These are phyloP conservation scores for Erebia palarica DNA, from an alignment of 2,888 invertebrate genomes.

Conservation along the genomic window DNA sequence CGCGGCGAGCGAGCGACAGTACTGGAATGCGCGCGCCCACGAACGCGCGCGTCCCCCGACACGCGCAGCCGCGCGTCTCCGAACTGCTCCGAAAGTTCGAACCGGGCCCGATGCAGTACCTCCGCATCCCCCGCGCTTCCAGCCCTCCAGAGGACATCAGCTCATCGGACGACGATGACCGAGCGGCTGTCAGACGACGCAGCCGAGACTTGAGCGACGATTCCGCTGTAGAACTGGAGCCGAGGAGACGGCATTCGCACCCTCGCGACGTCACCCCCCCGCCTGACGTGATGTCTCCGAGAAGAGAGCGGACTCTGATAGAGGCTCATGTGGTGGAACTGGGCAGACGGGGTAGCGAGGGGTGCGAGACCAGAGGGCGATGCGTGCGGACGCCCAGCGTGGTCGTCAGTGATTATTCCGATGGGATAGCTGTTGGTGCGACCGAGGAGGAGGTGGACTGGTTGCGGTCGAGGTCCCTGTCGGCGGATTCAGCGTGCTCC, in stretches of 20 bases:
- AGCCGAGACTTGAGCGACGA: slow-evolving; percentile 79
- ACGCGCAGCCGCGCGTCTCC: slow-evolving; percentile 72
- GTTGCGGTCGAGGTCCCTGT: slow-evolving; percentile 76
- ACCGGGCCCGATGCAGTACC: slow-evolving; percentile 76
- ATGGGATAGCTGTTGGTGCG: slow-evolving; percentile 80
- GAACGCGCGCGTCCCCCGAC: slow-evolving; percentile 64
- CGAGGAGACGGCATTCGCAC: slow-evolving; percentile 70
- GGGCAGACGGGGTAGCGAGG: slow-evolving; percentile 78
- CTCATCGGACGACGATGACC: slow-evolving; percentile 76
- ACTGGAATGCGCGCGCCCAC: slow-evolving; percentile 67
- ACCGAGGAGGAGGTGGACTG: slow-evolving; percentile 74
- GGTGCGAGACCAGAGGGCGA: slow-evolving; percentile 72
- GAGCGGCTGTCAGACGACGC: slow-evolving; percentile 72
- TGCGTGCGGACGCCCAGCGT: slow-evolving; percentile 93
- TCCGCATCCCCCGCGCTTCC: slow-evolving; percentile 69
- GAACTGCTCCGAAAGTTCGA: slow-evolving; percentile 73
- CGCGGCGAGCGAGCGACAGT: slow-evolving; percentile 54
- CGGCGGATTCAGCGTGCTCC: slow-evolving; percentile 88
- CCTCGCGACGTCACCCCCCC: slow-evolving; percentile 71
- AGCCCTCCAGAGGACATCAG: slow-evolving; percentile 74
- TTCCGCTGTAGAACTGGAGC: slow-evolving; percentile 81
- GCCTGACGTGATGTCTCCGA: slow-evolving; percentile 68
- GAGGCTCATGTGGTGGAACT: slow-evolving; percentile 83
- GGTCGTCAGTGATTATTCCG: slow-evolving; percentile 93
- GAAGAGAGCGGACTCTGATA: slow-evolving; percentile 69